Base-by-base conservation (phyloP, 2,797 vertebrate genomes). In the Crax fasciolata region DNA sequence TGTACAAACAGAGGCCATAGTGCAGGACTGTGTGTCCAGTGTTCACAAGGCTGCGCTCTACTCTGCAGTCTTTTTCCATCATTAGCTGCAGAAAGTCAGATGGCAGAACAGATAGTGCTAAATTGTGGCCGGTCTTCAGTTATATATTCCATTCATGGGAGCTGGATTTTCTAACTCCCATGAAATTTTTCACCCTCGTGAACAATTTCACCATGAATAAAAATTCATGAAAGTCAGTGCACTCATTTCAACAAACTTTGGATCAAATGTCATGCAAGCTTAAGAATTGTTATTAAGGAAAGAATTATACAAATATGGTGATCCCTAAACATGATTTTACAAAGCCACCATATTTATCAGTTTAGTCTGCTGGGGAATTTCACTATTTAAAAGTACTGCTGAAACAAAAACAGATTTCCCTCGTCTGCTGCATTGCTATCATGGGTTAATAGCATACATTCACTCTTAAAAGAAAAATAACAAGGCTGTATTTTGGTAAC, bases 391-490 rank as follows among this genome's bases (percentile, higher is more conserved):
- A 87, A 58, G 2, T n/a, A 30, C 6, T 59, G 21, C 4, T 75
- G 43, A 79, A 87, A 38, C 5, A 57, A 20, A 12, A 85, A 30
- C 8, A 39, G 24, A n/a, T 74, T 94, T 87, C 13, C 6, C 0
- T 10, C 63, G 7, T 85, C 48, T 83, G 35, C 24, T 54, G 15
- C 10, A 28, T 77, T 93, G 46, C 57, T 82, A 38, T 77, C 0
- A 28, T 27, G 35, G 23, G 52, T 62, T 85, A 85, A 80, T 80
- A 89, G 41, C 3, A 68, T 4, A 32, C 3, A 74, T 61, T 54
- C 17, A 7, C 28, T 57, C 28, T 62, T 49, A 89, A 90, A 94
- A 85, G 32, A 41, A 73, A 89, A 77, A 57, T 38, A 83, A 43
- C 10, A 71, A 54, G 83, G 49, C 4, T n/a, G 6, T 61, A 9